phyloP scores from a whole-genome alignment of 2,113 vertebrate species.

The Nothoprocta pentlandii region DNA sequence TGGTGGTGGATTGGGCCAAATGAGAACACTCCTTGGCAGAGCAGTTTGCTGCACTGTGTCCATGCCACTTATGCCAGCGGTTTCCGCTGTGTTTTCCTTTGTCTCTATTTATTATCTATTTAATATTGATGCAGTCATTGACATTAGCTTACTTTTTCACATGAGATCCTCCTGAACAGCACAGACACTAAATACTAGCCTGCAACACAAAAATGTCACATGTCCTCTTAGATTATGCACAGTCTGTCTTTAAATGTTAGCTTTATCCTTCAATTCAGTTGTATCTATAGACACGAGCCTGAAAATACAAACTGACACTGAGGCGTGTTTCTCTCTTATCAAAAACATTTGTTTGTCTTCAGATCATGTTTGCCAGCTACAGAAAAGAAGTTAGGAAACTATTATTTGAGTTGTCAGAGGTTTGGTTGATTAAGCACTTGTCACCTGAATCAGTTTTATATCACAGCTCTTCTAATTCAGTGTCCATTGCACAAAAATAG shows the following conservation, averaged over 20 bases:
- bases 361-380: conserved; percentile 33
- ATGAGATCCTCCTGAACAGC: not conserved
- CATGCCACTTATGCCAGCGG: conserved; percentile 24
- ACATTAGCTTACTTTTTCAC: conserved; percentile 35
- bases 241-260: conserved; percentile 59
- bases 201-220: conserved; percentile 39
- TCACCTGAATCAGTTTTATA: conserved; percentile 28
- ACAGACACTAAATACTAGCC: conserved; percentile 26
- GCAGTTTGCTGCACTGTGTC: conserved; percentile 17
- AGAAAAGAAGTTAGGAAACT: conserved; percentile 27
- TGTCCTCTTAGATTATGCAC: conserved; percentile 44
- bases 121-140: conserved; percentile 13
- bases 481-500: conserved; percentile 1
- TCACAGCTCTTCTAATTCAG: conserved; percentile 37
- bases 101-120: conserved; percentile 12
- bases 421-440: conserved; percentile 15
- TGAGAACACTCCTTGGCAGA: not conserved
- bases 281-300: not conserved
- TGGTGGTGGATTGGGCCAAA: conserved; percentile 45
- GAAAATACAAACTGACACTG: conserved; percentile 15
- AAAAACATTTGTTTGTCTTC: conserved; percentile 45
- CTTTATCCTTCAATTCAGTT: conserved; percentile 55
- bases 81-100: not conserved
- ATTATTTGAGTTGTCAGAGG: not conserved
- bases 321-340: not conserved